Base-by-base conservation (phyloP, 2,888 invertebrate species). In the Periphyllus acericola region DNA sequence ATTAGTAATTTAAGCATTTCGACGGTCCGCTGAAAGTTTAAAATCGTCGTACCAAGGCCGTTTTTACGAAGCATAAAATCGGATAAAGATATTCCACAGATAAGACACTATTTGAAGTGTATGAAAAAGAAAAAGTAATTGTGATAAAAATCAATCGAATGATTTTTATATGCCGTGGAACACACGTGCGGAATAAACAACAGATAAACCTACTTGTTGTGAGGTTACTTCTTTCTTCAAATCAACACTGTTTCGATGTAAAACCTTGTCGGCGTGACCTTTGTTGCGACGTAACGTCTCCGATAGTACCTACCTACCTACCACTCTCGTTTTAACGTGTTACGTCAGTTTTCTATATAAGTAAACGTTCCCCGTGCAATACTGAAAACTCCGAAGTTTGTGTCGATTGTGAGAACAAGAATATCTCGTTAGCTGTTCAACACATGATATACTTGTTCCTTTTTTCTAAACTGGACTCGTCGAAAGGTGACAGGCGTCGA, bases 1-100 rank as follows among this genome's bases (percentile, higher is more conserved):
- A 36, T 85, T 80, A 60, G 9, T 79, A 79, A 80, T 80, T 87
- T 40, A 79, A 86, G n/a, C 80, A 60, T 80, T 80, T 80, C 46
- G 17, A 71, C 46, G 8, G 55, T 60, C 76, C 84, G 21, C 76
- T 76, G 84, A 76, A 76, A 76, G 84, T 84, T 84, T 76, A 25
- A 76, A 68, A 68, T 19, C 66, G 76, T 40, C 40, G 29, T 81
- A n/a, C 32, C 84, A 84, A 84, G 84, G 84, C 66, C 76, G 76
- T 66, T 75, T 40, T 66, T 55, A 66, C 32, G 29, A 29, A 68
- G 36, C 80, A 6, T 83, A 72, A 71, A 60, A 79, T 72, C 36
- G 19, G 17, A 75, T 34, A 40, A 34, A 25, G 32, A 75, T 72
- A 55, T 36, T 55, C 8, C 55, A 36, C 29, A 71, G 68, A 81